These are phyloP conservation scores for Brachionus rotundiformis DNA, from an alignment of 1,140 invertebrate genomes.

Conservation along the genomic window DNA sequence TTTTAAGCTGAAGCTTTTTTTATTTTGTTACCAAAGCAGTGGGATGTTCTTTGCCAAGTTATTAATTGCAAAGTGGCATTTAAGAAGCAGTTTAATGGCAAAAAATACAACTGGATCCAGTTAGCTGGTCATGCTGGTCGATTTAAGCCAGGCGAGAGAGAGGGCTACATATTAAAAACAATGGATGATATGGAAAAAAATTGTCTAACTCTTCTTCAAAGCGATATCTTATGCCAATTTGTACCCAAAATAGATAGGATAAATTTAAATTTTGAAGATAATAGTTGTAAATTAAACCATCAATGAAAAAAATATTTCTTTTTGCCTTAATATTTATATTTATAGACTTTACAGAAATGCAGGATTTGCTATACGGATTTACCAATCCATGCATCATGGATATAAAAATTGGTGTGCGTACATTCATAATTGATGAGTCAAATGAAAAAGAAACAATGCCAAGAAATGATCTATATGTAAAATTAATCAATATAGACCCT, in stretches of 20 bases:
- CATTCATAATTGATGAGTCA: conserved; percentile 89
- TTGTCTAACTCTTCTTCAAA: conserved; percentile 8
- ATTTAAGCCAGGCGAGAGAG: conserved; percentile 36
- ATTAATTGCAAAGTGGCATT: conserved; percentile 51
- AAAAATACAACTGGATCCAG: conserved; percentile 52
- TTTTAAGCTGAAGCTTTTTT: background rate
- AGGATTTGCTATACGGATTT: conserved; percentile 87
- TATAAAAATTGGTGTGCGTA: conserved; percentile 89
- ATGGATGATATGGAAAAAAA: conserved; percentile 21
- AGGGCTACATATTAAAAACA: conserved; percentile 34
- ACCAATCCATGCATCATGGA: conserved; percentile 91
- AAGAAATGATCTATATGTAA: conserved; percentile 93
- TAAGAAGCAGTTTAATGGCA: conserved; percentile 39
- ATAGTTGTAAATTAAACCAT: conserved; percentile 30
- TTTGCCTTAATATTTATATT: too few relatives aligned
- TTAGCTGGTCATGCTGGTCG: conserved; percentile 48
- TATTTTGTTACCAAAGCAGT: too few relatives aligned
- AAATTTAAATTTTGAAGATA: background rate
- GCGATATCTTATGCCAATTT: conserved; percentile 31
- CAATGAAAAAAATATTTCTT: too few relatives aligned
- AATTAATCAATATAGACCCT: conserved; percentile 93
- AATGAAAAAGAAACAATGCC: conserved; percentile 90
- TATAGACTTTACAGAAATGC: conserved; percentile 77
- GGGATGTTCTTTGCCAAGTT: conserved; percentile 26
- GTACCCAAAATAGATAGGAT: conserved; percentile 39